Evolutionary conservation across 2,797 vertebrate genomes (phyloP).

Genomic region (Oreochromis mossambicus): DNA sequence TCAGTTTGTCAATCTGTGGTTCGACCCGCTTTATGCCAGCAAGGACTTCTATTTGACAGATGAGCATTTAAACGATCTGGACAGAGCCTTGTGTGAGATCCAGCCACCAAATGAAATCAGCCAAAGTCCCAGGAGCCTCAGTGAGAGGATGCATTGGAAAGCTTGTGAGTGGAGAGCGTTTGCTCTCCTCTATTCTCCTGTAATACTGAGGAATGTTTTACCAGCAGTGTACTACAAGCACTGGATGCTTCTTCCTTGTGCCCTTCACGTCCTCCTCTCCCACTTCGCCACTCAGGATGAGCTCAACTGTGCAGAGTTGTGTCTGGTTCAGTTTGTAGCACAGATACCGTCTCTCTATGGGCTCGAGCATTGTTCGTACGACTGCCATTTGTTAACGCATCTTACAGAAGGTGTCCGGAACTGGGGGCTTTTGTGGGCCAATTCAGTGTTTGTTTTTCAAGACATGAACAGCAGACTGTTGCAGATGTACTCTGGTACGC

Average conservation of each 20-base stretch:
- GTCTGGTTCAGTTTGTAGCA: neutral
- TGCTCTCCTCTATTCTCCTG: slow-evolving; percentile 10
- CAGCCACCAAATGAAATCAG: neutral
- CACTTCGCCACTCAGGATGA: neutral
- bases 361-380: neutral
- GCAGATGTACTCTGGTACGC: neutral
- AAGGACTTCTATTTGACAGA: neutral
- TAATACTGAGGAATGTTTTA: neutral
- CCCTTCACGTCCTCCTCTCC: neutral
- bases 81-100: neutral
- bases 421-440: slow-evolving; percentile 5
- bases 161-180: slow-evolving; percentile 14
- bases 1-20: slow-evolving; percentile 10
- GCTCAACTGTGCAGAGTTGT: neutral
- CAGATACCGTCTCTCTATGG: neutral
- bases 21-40: neutral
- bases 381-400: slow-evolving; percentile 5
- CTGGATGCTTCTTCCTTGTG: slow-evolving; percentile 5
- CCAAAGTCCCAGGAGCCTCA: neutral
- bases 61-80: neutral
- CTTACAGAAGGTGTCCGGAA: neutral
- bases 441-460: neutral
- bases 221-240: neutral
- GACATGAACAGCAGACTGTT: neutral
- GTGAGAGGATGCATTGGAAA: neutral